Base-by-base conservation (phyloP, 1,140 invertebrate genomes). In the Drosophila pallidifrons region DNA sequence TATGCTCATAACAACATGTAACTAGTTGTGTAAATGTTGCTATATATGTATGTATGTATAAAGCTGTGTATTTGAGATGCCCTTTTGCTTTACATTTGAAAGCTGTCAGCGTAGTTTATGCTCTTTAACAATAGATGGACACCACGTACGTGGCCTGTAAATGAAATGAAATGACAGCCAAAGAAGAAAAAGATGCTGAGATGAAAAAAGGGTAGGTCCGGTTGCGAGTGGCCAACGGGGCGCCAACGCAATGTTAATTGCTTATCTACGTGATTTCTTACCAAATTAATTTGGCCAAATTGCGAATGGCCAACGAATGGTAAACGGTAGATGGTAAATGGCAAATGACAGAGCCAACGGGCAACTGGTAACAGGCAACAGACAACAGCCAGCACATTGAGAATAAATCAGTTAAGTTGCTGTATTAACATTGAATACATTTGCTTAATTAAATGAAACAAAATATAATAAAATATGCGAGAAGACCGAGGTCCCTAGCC, bases 201-300 rank as follows among this genome's bases (percentile, higher is more conserved):
- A 76, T 25, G 55, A 41, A 16, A 45, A 68, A 30, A 10, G 8
- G 28, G 52, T 13, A 20, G 35, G 5, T 52, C 35, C 25, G 20
- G 20, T 25, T 25, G 20, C 20, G 30, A 58, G 35, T 7, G 5
- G 5, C 5, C 16, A 28, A 46, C 52, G 69, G 71, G 51, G 64
- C 52, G 64, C 51, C 64, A 75, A 69, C 71, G 66, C 85, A 76
- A 85, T 90, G 91, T 91, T 91, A 91, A 91, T 91, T 91, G 91
- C 86, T 90, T 91, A 91, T 91, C 91, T 91, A 91, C 91, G 91
- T 91, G 91, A 91, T 91, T 91, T 91, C 91, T 88, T 91, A 91
- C 86, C 87, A 86, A 91, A 91, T 91, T 91, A 91, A 89, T 86
- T 91, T 91, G 75, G 69, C 74, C 79, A 89, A 91, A 91, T 91